A percentile compares a stretch with the other conserved stretches of the same genome.
Conservation (phyloP, 2,113 vertebrate species). For the Nyctibius bracteatus region DNA sequence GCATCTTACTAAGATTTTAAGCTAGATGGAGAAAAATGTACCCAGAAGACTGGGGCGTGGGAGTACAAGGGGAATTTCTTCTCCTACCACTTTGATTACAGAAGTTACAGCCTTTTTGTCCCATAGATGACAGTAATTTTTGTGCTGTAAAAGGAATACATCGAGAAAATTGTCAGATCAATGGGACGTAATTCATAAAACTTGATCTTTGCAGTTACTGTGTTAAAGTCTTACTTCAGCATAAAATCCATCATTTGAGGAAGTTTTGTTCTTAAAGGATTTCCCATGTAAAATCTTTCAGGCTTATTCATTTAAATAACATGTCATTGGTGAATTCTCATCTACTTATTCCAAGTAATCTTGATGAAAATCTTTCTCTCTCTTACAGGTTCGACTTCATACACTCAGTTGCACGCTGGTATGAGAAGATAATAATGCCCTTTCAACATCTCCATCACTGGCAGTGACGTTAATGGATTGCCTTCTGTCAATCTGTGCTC, state of each 20-base stretch:
- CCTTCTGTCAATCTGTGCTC: conserved; percentile 81
- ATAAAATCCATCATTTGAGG: not conserved
- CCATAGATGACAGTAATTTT: not conserved
- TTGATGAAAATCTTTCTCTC: not conserved
- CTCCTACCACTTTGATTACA: not conserved
- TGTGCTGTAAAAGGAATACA: not conserved
- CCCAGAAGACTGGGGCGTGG: not conserved
- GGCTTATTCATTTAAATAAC: rapidly evolving
- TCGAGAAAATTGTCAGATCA: not conserved
- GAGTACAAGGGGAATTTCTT: not conserved
- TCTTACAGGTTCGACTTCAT: conserved; percentile 79
- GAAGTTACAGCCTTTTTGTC: not conserved
- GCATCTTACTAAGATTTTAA: not conserved
- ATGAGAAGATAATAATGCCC: conserved; percentile 89
- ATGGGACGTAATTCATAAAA: not conserved
- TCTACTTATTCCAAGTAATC: not conserved
- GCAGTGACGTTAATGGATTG: conserved; percentile 75
- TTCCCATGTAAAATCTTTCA: not conserved
- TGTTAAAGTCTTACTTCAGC: not conserved
- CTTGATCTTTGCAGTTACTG: not conserved
- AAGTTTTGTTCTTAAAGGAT: not conserved
- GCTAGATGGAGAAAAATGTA: not conserved
- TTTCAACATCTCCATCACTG: conserved; percentile 30
- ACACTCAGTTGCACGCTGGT: conserved; percentile 84
- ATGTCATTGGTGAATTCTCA: not conserved